Percentiles rank a stretch among this genome's conserved stretches.
Evolutionary conservation across 2,797 vertebrate genomes (phyloP).

Genomic region (Aldrovandia affinis): DNA sequence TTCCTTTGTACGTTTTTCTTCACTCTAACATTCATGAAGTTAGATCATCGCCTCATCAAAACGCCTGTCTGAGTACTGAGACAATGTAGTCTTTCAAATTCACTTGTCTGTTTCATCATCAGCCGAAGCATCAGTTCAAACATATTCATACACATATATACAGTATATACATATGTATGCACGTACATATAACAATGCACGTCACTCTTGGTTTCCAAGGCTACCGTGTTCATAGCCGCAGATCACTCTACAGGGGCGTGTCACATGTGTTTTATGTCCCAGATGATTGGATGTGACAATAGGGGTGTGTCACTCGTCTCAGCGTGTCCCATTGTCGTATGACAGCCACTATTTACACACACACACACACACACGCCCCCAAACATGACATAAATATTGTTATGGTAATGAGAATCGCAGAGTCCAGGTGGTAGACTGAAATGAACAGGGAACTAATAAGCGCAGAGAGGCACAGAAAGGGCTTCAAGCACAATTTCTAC

Average conservation of each 20-base stretch:
- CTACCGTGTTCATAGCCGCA: not conserved
- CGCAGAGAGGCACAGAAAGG: no score
- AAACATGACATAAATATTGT: not conserved
- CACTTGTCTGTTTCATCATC: no score
- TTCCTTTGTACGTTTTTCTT: not conserved
- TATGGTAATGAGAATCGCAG: slow-evolving; percentile 14
- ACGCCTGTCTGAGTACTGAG: no score
- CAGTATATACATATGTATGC: not conserved
- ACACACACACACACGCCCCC: not conserved
- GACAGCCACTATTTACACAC: not conserved
- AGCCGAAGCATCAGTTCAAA: no score
- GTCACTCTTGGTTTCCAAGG: not conserved
- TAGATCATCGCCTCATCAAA: no score
- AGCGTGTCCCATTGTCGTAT: not conserved
- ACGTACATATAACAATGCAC: not conserved
- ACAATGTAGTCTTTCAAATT: no score
- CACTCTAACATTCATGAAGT: not conserved
- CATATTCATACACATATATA: no score
- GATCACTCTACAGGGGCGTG: not conserved
- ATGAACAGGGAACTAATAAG: not conserved
- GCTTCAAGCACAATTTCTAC: not conserved
- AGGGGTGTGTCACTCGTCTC: not conserved
- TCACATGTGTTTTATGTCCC: not conserved
- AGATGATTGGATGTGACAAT: not conserved
- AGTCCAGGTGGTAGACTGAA: not conserved